phyloP scores from a whole-genome alignment of 2,888 invertebrate species.

The Atrina japonica region DNA sequence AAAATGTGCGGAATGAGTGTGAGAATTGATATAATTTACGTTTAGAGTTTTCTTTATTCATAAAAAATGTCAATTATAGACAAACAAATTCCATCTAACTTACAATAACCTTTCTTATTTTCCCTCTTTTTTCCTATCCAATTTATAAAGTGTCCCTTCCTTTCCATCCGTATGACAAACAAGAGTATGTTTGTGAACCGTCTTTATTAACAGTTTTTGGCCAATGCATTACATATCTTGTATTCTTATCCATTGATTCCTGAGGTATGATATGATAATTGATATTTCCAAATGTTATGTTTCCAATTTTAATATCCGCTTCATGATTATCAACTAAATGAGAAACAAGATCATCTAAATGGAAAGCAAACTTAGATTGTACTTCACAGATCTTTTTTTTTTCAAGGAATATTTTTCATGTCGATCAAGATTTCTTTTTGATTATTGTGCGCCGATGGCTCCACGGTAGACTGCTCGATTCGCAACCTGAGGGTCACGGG shows the following conservation, averaged over 20 bases:
- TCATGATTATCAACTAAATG: conserved; percentile 4
- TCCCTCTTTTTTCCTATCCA: conserved; percentile 13
- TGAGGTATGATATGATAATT: neutral
- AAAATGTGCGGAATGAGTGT: conserved; percentile 20
- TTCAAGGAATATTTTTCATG: neutral
- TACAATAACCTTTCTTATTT: conserved; percentile 3
- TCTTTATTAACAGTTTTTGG: conserved; percentile 12
- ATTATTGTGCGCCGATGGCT: neutral
- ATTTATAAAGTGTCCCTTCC: neutral
- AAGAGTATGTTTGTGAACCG: conserved; percentile 2
- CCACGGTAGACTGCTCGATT: too few relatives aligned
- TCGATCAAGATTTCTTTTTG: conserved; percentile 3
- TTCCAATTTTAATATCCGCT: neutral
- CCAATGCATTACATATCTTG: neutral
- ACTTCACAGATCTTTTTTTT: neutral
- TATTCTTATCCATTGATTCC: conserved; percentile 3
- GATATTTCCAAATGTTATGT: conserved; percentile 8
- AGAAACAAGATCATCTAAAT: conserved; percentile 10
- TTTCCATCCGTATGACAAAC: conserved; percentile 1
- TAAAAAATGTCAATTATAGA: conserved; percentile 5
- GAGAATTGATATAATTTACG: conserved; percentile 18
- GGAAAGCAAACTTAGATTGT: conserved; percentile 2
- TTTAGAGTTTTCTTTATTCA: neutral
- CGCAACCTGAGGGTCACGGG: too few relatives aligned
- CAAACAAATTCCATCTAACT: conserved; percentile 13